Evolutionary conservation across 2,888 invertebrate genomes (phyloP), one percentile per base, ranked within the genome.

Genomic region (Lycophotia porphyrea): DNA sequence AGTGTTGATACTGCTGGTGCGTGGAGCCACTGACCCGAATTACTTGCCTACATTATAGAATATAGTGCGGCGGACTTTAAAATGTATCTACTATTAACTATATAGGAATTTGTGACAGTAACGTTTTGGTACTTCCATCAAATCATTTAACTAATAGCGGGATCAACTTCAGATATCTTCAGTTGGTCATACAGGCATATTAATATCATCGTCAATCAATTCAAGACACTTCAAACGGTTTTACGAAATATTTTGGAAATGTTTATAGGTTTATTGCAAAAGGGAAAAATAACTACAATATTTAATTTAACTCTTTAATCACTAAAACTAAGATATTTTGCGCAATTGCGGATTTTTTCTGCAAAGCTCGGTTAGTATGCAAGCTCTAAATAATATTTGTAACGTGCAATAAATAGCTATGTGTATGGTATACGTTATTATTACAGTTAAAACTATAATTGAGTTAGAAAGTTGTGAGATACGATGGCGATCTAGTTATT

Each of bases 401-500:
- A 21, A n/a, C 4, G 13, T 58, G 58, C 49, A 24, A 55, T 42
- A 49, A 31, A 60, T 34, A 61, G 39, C 39, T 31, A 60, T 15
- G 15, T 55, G 24, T 63, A n/a, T 66, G n/a, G 39, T 42, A 24
- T 31, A 15, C 47, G 36, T 67, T 47, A 66, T 67, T 47, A 66
- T 52, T 79, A 67, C 64, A 64, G 64, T 76, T 86, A 74, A 78
- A 76, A 70, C 64, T 85, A 78, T 87, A 86, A 86, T 86, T 85
- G 84, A 81, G 87, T 87, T 86, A 85, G 86, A 86, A 90, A 90
- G 88, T 85, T 88, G 88, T 84, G 78, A 88, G 88, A 84, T 84
- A 86, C 84, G 81, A 87, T 74, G 73, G 78, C 87, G 90, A 88
- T 89, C 91, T 86, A 90, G 90, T 90, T 90, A 86, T 84, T 84